Evolutionary conservation across 2,888 invertebrate genomes (phyloP), one percentile per base, ranked within the genome.

Genomic region (Bellardia bayeri): DNA sequence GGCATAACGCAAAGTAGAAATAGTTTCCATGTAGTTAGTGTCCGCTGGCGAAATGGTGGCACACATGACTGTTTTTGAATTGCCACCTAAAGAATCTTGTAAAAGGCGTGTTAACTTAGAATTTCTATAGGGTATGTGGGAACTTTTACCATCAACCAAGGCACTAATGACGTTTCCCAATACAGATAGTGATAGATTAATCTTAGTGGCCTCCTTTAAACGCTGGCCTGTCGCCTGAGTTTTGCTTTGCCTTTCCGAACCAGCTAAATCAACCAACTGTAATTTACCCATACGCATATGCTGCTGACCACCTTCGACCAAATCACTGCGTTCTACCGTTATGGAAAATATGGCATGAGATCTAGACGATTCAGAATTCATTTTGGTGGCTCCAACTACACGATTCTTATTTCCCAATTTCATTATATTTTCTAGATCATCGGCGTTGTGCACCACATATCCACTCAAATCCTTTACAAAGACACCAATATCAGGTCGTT

Each of bases 341-440:
- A 99, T 98, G 14, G 98, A 98, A 94, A 99, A 99, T 90, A 99
- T 99, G 9, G 99, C 99, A 94, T 99, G 99, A 0, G 99, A 99
- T 72, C 99, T 95, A 0, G 99, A 99, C 90, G 99, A 99, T 92
- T 98, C 98, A 13, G 97, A 96, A 94, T 99, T 99, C 99, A 99
- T 99, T 89, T 98, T 97, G 0, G 99, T 99, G 0, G 99, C 97
- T 45, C 97, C 97, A 6, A 97, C 97, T 66, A 95, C 96, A 64
- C 99, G 95, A 94, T 99, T 99, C 94, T 98, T 98, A 93, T 99
- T 99, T 79, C 99, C 99, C 33, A 98, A 95, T 58, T 97, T 97
- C 98, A 99, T 98, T 76, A 99, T 97, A 90, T 97, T 96, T 92
- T 98, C 98, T 92, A 99, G 96, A 91, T 99, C 98, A 91, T 98